These are phyloP conservation scores for Eilema griseolum DNA, from an alignment of 2,888 invertebrate species.

Conservation along the genomic window DNA sequence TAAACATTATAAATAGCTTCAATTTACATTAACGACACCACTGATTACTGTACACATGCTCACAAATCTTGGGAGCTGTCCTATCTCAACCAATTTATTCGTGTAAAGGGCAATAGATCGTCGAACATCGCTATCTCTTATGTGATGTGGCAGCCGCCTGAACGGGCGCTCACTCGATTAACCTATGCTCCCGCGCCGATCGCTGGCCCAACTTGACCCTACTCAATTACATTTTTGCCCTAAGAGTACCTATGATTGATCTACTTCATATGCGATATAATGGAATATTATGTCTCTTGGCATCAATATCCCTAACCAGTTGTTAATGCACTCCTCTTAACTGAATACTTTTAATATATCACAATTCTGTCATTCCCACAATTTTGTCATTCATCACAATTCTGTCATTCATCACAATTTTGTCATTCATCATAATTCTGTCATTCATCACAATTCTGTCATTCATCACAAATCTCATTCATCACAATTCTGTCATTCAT, in stretches of 20 bases:
- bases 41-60: slow-evolving; percentile 18
- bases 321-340: no score
- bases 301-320: not conserved
- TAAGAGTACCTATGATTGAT: slow-evolving; percentile 67
- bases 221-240: slow-evolving; percentile 74
- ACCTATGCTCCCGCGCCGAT: slow-evolving; percentile 75
- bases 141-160: slow-evolving; percentile 44
- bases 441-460: no score
- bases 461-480: no score
- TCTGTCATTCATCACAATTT: no score
- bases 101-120: slow-evolving; percentile 29
- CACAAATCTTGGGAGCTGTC: slow-evolving; percentile 29
- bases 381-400: no score
- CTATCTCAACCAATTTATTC: slow-evolving; percentile 38
- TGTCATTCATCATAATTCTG: no score
- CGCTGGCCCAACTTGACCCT: slow-evolving; percentile 68
- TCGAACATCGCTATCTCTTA: slow-evolving; percentile 51
- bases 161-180: slow-evolving; percentile 73
- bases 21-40: slow-evolving; percentile 25
- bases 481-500: no score
- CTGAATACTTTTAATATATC: not conserved
- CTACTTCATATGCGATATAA: slow-evolving; percentile 53
- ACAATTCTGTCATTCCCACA: no score
- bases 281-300: slow-evolving; percentile 13
- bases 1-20: slow-evolving; percentile 18